Evolutionary conservation across 23 tunicate genomes (phyloP), one percentile per base, ranked within the genome.

Genomic region (Ascidia mentula): DNA sequence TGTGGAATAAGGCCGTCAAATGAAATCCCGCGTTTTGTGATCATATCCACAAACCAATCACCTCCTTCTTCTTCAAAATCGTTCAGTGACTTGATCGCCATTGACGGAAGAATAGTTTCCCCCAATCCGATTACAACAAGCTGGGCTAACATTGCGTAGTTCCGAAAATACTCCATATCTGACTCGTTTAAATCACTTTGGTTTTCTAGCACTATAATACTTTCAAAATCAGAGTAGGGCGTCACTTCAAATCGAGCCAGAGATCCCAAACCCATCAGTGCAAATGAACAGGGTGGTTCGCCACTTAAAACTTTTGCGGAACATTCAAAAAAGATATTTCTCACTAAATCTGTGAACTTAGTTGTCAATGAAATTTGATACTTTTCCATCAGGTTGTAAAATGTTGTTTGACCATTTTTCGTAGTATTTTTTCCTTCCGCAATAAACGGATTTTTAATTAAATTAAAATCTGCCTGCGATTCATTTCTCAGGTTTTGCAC

Each of bases 1-100:
- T 79, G 83, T 1, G 74, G 74, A 7, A 79, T 60, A 4, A 46
- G 46, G 18, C 83, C 83, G 61, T 79, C 83, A 61, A 79, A 79
- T 34, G 83, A 79, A 7, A 79, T 0, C 2, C 83, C 74, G 65
- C 65, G 65, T 31, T 46, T 46, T 1, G 81, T 77, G 7, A 46
- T 32, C 70, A 46, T 28, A 77, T 79, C 83, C 8, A 65, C 28
- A 34, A 79, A 79, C 83, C 83, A 79, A 36, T 79, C 60, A 22
- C 72, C 60, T 32, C 46, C 71, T 13, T 32, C 20, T 69, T 75
- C 30, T 9, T 5, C 28, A 9, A 53, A 53, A 34, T 79, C 83
- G 72, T 69, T 61, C 18, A 79, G 76, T 22, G 70, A 36, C 17
- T 32, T 17, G 28, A 79, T 79, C 6, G 46, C 83, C 37, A 79